Evolutionary conservation across 2,888 invertebrate species (phyloP).

Genomic region (Opisthograptis luteolata): DNA sequence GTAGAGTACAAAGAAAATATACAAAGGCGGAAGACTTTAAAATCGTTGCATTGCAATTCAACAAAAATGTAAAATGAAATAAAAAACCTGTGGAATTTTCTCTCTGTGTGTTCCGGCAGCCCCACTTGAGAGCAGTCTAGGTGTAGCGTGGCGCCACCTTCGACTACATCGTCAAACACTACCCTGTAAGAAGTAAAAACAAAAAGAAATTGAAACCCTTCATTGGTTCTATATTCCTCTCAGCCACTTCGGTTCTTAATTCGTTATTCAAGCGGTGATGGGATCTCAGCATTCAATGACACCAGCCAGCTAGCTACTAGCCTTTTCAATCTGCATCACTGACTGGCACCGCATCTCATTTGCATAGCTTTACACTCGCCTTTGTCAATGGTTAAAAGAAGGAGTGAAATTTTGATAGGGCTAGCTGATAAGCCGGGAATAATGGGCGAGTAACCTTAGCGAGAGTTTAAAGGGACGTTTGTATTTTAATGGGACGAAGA

Average conservation of each 20-base stretch:
- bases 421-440: conserved; percentile 3
- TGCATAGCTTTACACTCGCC: conserved; percentile 5
- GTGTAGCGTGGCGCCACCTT: too few relatives aligned
- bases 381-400: conserved; percentile 6
- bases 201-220: too few relatives aligned
- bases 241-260: background rate
- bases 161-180: too few relatives aligned
- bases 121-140: too few relatives aligned
- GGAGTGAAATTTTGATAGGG: conserved; percentile 1
- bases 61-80: too few relatives aligned
- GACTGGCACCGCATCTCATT: conserved; percentile 12
- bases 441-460: background rate
- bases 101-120: too few relatives aligned
- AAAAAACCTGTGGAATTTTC: too few relatives aligned
- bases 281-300: background rate
- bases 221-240: background rate
- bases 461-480: background rate
- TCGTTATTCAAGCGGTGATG: background rate
- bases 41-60: too few relatives aligned
- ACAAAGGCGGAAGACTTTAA: too few relatives aligned
- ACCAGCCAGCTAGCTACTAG: background rate
- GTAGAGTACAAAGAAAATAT: too few relatives aligned
- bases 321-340: conserved; percentile 1
- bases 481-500: background rate
- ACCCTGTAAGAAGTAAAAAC: too few relatives aligned